Conservation (phyloP, 2,888 invertebrate genomes). For the Dendrolimus pini region DNA sequence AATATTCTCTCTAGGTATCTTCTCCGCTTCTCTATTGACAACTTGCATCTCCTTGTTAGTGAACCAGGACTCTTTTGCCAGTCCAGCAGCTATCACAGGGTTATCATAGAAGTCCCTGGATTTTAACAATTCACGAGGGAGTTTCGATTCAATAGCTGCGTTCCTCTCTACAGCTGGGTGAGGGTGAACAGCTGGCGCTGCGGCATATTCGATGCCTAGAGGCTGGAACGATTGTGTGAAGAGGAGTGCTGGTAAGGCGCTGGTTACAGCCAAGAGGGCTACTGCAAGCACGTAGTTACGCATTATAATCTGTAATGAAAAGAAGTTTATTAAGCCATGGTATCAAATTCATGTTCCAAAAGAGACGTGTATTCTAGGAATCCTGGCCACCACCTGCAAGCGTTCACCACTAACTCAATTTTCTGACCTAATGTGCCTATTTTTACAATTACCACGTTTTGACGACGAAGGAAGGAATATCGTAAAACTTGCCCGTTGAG, state of each 20-base stretch:
- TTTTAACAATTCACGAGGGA: constrained; percentile 83
- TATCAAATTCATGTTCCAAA: neutral
- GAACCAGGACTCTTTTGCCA: constrained; percentile 89
- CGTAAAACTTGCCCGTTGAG: too few relatives aligned
- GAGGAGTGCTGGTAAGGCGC: constrained; percentile 64
- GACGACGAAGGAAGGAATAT: too few relatives aligned
- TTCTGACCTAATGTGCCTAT: too few relatives aligned
- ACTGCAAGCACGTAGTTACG: constrained; percentile 38
- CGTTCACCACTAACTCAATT: too few relatives aligned
- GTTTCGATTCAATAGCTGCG: constrained; percentile 81
- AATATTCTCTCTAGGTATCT: constrained; percentile 86
- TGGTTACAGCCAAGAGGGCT: constrained; percentile 51
- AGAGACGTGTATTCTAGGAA: too few relatives aligned
- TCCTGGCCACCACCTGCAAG: too few relatives aligned
- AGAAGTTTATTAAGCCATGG: neutral
- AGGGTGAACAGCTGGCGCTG: constrained; percentile 53
- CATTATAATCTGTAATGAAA: constrained; percentile 41
- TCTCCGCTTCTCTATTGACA: constrained; percentile 86
- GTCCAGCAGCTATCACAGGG: constrained; percentile 81
- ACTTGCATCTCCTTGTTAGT: constrained; percentile 87
- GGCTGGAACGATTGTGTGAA: constrained; percentile 63
- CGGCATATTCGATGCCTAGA: constrained; percentile 67
- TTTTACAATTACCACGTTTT: too few relatives aligned
- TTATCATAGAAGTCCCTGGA: constrained; percentile 84
- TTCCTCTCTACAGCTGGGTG: constrained; percentile 86